Conservation (phyloP, 53 echinoderm and acorn worm genomes). For the Actinopyga echinites region DNA sequence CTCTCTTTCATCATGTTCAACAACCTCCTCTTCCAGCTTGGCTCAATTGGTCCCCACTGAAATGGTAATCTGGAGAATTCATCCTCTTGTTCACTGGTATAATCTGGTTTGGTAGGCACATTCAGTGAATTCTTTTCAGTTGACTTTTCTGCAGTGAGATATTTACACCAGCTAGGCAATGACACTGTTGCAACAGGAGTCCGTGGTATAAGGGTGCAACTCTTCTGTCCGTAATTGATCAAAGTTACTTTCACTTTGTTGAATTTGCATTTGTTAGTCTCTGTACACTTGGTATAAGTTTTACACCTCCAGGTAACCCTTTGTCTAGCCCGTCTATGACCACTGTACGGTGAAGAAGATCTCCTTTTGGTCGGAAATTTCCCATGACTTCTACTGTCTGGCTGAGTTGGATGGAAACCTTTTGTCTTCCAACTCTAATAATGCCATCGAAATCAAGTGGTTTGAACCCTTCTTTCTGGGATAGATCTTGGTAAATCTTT, state of each 20-base stretch:
- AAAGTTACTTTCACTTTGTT: background rate
- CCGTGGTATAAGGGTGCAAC: background rate
- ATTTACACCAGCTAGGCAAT: background rate
- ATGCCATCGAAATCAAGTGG: too few relatives aligned
- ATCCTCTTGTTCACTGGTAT: constrained; percentile 8
- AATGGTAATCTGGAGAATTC: constrained; percentile 49
- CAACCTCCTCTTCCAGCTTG: constrained; percentile 43
- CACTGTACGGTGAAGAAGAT: background rate
- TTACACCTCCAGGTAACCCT: background rate
- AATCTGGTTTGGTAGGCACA: too few relatives aligned
- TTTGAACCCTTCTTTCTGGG: too few relatives aligned
- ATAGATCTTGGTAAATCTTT: background rate
- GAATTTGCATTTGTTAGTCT: background rate
- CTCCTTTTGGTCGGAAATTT: background rate
- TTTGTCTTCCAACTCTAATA: background rate
- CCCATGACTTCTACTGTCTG: background rate
- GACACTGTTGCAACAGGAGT: background rate
- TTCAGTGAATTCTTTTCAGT: constrained; percentile 29
- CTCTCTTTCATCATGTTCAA: constrained; percentile 13
- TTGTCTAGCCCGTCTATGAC: background rate
- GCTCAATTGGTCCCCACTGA: constrained; percentile 54
- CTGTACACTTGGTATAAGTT: background rate
- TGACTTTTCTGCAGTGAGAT: background rate
- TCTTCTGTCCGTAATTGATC: background rate
- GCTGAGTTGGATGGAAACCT: background rate